Percentiles rank a stretch among this genome's conserved stretches.
Conservation (phyloP, 2,888 invertebrate species). For the Dicyrtomina minuta region DNA sequence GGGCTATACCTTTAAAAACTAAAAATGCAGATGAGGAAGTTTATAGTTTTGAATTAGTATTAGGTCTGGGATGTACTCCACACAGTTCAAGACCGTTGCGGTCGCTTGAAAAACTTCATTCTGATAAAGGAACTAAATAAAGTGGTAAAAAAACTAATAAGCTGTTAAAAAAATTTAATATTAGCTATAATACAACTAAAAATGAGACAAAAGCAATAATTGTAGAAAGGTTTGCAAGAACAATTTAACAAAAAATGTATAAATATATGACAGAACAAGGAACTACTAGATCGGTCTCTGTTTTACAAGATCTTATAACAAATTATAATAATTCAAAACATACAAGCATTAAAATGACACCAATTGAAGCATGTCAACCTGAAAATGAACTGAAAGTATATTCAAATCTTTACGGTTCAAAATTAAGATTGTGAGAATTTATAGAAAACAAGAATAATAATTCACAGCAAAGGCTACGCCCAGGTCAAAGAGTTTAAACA, state of each 20-base stretch:
- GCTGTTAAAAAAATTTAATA: background rate
- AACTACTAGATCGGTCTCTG: background rate
- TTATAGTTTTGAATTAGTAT: background rate
- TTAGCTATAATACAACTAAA: background rate
- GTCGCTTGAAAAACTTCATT: background rate
- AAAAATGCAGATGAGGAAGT: background rate
- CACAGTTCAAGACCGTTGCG: too few relatives aligned
- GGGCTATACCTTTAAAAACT: background rate
- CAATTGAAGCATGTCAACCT: background rate
- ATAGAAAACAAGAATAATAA: background rate
- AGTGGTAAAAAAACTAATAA: background rate
- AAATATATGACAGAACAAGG: constrained; percentile 1
- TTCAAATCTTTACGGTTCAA: background rate
- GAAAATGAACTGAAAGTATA: constrained; percentile 1
- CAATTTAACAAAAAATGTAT: background rate
- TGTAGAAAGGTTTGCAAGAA: background rate
- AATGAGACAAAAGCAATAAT: constrained; percentile 13
- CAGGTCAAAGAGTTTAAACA: background rate
- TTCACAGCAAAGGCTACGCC: too few relatives aligned
- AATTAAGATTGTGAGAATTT: background rate
- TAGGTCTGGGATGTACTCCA: background rate
- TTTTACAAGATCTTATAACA: background rate
- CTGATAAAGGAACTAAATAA: constrained; percentile 1
- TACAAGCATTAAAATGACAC: constrained; percentile 13
- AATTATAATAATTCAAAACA: background rate